Evolutionary conservation across 2,113 vertebrate genomes (phyloP).

Genomic region (Tinamus guttatus): DNA sequence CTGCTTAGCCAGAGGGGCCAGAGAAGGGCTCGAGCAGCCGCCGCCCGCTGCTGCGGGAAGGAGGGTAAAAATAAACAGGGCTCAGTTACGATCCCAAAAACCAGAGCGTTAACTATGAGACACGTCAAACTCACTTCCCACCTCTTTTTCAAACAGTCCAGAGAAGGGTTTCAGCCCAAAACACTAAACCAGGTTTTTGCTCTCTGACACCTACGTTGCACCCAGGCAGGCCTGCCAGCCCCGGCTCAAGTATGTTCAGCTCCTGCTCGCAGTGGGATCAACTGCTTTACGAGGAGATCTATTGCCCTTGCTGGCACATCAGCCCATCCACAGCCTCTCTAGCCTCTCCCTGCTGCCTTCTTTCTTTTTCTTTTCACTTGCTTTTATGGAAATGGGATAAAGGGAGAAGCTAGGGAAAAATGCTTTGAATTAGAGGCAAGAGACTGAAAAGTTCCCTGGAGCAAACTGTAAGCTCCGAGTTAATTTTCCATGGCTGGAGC

Average conservation of each 20-base stretch:
- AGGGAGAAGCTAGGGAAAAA: constrained; percentile 31
- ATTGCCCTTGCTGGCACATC: neutral
- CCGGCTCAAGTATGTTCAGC: accelerated
- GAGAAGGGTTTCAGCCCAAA: no score
- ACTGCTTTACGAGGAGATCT: neutral
- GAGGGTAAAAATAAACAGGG: neutral
- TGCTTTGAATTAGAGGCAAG: constrained; percentile 37
- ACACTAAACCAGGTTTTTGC: neutral
- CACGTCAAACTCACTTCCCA: neutral
- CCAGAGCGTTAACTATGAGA: neutral
- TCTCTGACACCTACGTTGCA: neutral
- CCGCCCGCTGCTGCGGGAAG: neutral
- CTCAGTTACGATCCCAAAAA: neutral
- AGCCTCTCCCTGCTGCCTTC: neutral
- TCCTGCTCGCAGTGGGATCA: accelerated
- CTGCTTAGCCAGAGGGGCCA: no score
- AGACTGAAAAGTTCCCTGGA: constrained; percentile 40
- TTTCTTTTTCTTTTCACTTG: neutral
- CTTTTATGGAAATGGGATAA: neutral
- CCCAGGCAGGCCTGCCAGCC: neutral
- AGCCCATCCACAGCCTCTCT: neutral
- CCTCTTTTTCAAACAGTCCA: neutral
- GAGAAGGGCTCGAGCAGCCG: no score
- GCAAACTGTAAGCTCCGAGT: neutral
- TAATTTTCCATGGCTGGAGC: constrained; percentile 63